phyloP scores from a whole-genome alignment of 2,113 vertebrate species.

The Hipposideros armiger region DNA sequence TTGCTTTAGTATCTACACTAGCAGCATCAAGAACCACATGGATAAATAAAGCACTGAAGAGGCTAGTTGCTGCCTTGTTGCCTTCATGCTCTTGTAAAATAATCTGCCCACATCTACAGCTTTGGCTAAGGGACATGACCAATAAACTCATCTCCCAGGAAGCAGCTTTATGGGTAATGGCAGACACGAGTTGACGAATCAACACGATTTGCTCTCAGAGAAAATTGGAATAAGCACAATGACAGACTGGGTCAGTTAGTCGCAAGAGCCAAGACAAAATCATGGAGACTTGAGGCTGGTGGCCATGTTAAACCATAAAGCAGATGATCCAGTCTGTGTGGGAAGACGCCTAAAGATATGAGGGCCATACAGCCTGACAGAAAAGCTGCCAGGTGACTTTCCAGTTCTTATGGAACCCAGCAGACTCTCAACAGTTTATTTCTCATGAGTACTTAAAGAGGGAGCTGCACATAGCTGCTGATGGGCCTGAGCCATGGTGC shows the following conservation, averaged over 20 bases:
- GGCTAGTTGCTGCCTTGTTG: background rate
- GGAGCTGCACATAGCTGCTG: accelerated
- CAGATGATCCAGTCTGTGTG: background rate
- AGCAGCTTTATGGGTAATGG: background rate
- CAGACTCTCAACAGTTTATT: background rate
- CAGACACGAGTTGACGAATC: background rate
- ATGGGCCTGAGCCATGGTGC: accelerated
- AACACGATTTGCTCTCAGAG: background rate
- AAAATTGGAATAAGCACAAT: background rate
- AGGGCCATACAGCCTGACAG: background rate
- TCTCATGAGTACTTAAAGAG: background rate
- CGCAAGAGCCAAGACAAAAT: background rate
- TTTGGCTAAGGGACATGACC: background rate
- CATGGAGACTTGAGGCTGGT: background rate
- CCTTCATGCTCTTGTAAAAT: background rate
- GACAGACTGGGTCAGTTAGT: background rate
- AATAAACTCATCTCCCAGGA: background rate
- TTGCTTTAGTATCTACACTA: background rate
- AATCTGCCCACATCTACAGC: background rate
- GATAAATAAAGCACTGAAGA: background rate
- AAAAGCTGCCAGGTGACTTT: background rate
- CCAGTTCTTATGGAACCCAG: background rate
- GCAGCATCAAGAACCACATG: background rate
- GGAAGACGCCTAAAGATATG: background rate
- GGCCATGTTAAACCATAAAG: background rate